A percentile compares a stretch with the other conserved stretches of the same genome.
Evolutionary conservation across 2,888 invertebrate genomes (phyloP).

Genomic region (Pristionchus fissidentatus): DNA sequence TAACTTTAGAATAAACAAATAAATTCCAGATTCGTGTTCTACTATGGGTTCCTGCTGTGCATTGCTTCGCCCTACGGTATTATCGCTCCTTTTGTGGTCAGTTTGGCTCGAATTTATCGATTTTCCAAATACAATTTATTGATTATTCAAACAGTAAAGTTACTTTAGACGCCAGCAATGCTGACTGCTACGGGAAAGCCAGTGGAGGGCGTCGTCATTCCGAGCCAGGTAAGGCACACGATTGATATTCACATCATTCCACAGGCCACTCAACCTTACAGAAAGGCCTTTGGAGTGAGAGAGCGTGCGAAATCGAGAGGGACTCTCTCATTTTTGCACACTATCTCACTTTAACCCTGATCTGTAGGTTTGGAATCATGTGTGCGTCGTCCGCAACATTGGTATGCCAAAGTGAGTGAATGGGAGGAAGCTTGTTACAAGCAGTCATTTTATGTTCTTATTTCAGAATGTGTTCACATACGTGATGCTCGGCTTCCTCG

Average conservation of each 20-base stretch:
- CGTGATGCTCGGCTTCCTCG: conserved; percentile 69
- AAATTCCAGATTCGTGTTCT: conserved; percentile 61
- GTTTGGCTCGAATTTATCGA: not conserved
- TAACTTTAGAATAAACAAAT: not conserved
- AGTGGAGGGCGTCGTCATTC: conserved; percentile 64
- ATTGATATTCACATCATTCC: not conserved
- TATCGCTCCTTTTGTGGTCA: conserved; percentile 67
- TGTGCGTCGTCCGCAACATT: no score
- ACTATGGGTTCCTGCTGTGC: conserved; percentile 70
- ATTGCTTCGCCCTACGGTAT: conserved; percentile 69
- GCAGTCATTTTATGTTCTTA: not conserved
- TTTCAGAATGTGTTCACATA: conserved; percentile 62
- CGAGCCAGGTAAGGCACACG: conserved; percentile 49
- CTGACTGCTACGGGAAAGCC: conserved; percentile 59
- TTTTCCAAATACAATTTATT: not conserved
- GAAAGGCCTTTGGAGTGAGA: no score
- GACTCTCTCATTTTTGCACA: no score
- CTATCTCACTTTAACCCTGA: no score
- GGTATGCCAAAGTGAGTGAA: no score
- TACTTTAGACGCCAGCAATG: conserved; percentile 66
- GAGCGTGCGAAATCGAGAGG: no score
- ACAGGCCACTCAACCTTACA: no score
- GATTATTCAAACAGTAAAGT: not conserved
- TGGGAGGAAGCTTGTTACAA: not conserved
- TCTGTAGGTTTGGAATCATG: no score